A percentile compares a stretch with the other conserved stretches of the same genome.
phyloP scores from a whole-genome alignment of 2,797 vertebrate species.

The Caiman crocodilus region DNA sequence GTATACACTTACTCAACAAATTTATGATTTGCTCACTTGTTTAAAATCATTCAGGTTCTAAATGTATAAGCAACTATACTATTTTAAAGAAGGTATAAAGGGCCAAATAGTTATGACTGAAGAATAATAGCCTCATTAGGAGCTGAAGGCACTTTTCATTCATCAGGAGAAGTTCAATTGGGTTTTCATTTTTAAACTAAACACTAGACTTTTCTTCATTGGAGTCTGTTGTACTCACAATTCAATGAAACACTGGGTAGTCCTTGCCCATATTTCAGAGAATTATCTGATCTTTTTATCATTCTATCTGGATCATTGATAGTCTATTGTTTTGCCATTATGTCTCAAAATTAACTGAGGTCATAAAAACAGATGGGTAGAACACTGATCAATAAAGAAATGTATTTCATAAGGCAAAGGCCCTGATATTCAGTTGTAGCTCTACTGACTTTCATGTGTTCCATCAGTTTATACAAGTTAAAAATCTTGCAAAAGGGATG shows the following conservation, averaged over 20 bases:
- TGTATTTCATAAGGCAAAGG: not conserved
- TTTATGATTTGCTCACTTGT: slow-evolving; percentile 24
- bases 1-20: slow-evolving; percentile 35
- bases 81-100: slow-evolving; percentile 14
- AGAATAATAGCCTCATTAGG: slow-evolving; percentile 15
- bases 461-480: not conserved
- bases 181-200: slow-evolving; percentile 11
- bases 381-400: slow-evolving; percentile 7
- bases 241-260: not conserved
- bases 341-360: slow-evolving; percentile 23
- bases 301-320: not conserved
- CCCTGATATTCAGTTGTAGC: not conserved
- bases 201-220: slow-evolving; percentile 15
- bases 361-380: not conserved
- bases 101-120: not conserved
- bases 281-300: not conserved
- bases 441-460: not conserved
- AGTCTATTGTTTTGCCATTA: not conserved
- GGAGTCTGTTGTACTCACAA: not conserved
- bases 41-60: slow-evolving; percentile 34
- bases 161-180: slow-evolving; percentile 14
- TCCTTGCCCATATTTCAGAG: slow-evolving; percentile 4
- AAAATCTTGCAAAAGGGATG: slow-evolving; percentile 12
- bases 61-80: slow-evolving; percentile 10
- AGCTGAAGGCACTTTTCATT: not conserved